These are phyloP conservation scores for Drosophila aldrichi DNA, from an alignment of 2,888 invertebrate species.

Conservation along the genomic window DNA sequence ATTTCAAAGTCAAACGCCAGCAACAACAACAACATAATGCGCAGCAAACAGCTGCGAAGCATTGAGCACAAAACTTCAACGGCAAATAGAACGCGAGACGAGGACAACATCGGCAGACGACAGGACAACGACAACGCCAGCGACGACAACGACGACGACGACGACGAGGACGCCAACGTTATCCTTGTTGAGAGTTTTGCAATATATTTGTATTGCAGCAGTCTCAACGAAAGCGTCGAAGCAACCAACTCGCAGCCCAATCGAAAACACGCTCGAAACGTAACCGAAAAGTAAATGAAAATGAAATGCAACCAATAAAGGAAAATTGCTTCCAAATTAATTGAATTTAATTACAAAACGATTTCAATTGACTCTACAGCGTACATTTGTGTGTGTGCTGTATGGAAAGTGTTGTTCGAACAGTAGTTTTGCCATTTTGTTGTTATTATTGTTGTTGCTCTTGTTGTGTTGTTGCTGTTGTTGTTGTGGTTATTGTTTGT, in stretches of 20 bases:
- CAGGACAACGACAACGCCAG: conserved; percentile 47
- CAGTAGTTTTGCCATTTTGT: neutral
- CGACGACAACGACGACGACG: conserved; percentile 57
- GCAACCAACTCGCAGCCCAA: conserved; percentile 66
- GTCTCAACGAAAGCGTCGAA: conserved; percentile 81
- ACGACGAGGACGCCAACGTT: conserved; percentile 59
- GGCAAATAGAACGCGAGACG: conserved; percentile 55
- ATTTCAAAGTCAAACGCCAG: conserved; percentile 79
- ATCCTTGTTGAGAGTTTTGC: conserved; percentile 83
- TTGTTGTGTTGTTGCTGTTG: neutral
- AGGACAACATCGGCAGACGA: conserved; percentile 57
- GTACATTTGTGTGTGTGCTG: neutral
- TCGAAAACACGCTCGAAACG: conserved; percentile 27
- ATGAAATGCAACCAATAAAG: conserved; percentile 36
- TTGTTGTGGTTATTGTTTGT: neutral
- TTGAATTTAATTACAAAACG: neutral
- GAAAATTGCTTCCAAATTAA: conserved; percentile 22
- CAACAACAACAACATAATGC: conserved; percentile 61
- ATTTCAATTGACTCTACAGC: neutral
- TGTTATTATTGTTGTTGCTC: neutral
- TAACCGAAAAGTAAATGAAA: conserved; percentile 39
- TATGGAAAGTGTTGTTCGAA: neutral
- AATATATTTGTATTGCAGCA: conserved; percentile 82
- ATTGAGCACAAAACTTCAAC: conserved; percentile 61
- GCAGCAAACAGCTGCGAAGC: conserved; percentile 68